phyloP scores from a whole-genome alignment of 2,797 vertebrate genomes.

The Poeciliopsis infans region DNA sequence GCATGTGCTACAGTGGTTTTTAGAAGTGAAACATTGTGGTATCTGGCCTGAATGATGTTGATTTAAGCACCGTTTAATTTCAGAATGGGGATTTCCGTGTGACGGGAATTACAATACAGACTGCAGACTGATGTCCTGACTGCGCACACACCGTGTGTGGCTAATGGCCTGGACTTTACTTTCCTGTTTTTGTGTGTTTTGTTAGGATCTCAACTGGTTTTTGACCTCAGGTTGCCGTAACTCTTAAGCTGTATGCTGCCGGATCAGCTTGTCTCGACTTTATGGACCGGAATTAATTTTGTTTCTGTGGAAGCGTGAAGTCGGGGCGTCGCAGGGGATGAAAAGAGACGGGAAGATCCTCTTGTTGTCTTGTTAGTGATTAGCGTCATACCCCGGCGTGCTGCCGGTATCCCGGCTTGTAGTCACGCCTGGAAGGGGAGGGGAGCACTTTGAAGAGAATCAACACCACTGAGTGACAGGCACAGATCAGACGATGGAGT shows the following conservation, averaged over 20 bases:
- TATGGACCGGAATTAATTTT: background rate
- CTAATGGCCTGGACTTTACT: constrained; percentile 13
- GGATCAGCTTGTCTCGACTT: background rate
- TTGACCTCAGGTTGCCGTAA: background rate
- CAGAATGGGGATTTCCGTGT: constrained; percentile 27
- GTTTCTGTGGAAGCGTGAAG: constrained; percentile 22
- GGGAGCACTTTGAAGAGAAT: constrained; percentile 52
- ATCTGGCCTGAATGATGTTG: constrained; percentile 56
- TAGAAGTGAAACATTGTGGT: constrained; percentile 52
- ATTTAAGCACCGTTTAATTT: constrained; percentile 63
- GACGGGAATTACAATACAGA: constrained; percentile 39
- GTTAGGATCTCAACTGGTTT: background rate
- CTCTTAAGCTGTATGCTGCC: background rate
- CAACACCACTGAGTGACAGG: constrained; percentile 55
- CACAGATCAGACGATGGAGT: constrained; percentile 41
- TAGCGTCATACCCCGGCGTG: constrained; percentile 35
- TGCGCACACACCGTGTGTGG: background rate
- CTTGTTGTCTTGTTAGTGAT: constrained; percentile 37
- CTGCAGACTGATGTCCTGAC: constrained; percentile 24
- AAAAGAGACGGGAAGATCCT: constrained; percentile 1
- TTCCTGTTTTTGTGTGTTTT: background rate
- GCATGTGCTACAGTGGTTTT: constrained; percentile 38
- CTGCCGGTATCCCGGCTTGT: constrained; percentile 26
- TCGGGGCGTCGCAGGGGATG: background rate
- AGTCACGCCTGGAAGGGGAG: constrained; percentile 1